Evolutionary conservation across 1,140 invertebrate species (phyloP), one percentile per base, ranked within the genome.

Genomic region (Heliothis virescens): DNA sequence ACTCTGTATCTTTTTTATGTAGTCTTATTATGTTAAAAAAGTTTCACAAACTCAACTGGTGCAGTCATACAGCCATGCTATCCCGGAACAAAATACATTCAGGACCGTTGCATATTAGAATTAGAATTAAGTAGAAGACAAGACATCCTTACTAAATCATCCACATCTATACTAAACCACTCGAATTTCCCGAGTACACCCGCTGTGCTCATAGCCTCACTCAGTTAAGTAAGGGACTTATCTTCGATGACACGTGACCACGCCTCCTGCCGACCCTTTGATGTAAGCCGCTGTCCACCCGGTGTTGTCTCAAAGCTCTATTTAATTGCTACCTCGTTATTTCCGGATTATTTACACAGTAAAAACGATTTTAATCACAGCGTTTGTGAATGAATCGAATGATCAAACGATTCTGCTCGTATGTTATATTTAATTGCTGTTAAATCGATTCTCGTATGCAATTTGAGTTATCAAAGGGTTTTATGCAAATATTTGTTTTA

Each of bases 301-400:
- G 82, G 85, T 91, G 85, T 91, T 92, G 89, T 91, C 91, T 92
- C 89, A 92, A 92, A 93, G 90, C 91, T 90, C 87, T 88, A 87
- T 93, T 93, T 93, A 94, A 94, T 92, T 93, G 91, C 91, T 89
- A 86, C 79, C 89, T 94, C 91, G 90, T 94, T 94, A 94, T 93
- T 94, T 91, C 89, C 90, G 92, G 92, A 94, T 94, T 94, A 94
- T 92, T 93, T 94, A 92, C 88, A 91, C 84, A 90, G 84, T 76
- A 86, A 83, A 78, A 85, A 78, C 85, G 87, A 85, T 85, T 89
- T 86, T 89, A 86, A 85, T 87, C 85, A 83, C 12, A 83, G 69
- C 81, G 80, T 79, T 83, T 82, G 76, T 74, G 62, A 71, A 71
- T 74, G 26, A 53, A 71, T 48, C 79, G 79, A 82, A 88, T 80